These are phyloP conservation scores for Asteroscopus sphinx DNA, from an alignment of 2,888 invertebrate species.

Conservation along the genomic window DNA sequence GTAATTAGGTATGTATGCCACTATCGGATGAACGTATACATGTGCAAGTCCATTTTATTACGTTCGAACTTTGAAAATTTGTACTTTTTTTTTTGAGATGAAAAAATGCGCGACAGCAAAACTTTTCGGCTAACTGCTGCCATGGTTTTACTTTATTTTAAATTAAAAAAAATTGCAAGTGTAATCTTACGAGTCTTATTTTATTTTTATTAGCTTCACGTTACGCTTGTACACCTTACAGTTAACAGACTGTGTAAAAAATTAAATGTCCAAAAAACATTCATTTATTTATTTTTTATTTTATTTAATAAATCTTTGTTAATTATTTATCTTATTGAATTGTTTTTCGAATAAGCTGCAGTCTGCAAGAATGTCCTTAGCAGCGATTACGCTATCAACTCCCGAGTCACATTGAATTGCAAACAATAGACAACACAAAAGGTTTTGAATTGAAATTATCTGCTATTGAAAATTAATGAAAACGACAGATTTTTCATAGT, in stretches of 20 bases:
- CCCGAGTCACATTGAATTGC: slow-evolving; percentile 7
- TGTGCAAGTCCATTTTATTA: neutral
- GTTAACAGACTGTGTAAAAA: no score
- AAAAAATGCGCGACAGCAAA: neutral
- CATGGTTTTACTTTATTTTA: no score
- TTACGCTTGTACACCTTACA: neutral
- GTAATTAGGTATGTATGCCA: slow-evolving; percentile 17
- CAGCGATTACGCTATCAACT: neutral
- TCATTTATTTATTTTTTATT: no score
- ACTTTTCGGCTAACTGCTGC: no score
- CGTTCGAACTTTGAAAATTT: neutral
- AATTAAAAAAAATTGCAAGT: no score
- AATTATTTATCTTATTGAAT: neutral
- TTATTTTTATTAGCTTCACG: no score
- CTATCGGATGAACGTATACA: slow-evolving; percentile 1
- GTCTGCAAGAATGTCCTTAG: neutral
- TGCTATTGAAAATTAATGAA: slow-evolving; percentile 1
- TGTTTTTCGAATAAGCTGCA: neutral
- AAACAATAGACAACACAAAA: neutral
- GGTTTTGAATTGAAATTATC: slow-evolving; percentile 12
- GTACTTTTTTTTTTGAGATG: no score
- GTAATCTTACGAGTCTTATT: no score
- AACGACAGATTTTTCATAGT: neutral
- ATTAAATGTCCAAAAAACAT: no score
- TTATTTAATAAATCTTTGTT: slow-evolving; percentile 1